Evolutionary conservation across 2,797 vertebrate species (phyloP).

Genomic region (Yasuhikotakia modesta): DNA sequence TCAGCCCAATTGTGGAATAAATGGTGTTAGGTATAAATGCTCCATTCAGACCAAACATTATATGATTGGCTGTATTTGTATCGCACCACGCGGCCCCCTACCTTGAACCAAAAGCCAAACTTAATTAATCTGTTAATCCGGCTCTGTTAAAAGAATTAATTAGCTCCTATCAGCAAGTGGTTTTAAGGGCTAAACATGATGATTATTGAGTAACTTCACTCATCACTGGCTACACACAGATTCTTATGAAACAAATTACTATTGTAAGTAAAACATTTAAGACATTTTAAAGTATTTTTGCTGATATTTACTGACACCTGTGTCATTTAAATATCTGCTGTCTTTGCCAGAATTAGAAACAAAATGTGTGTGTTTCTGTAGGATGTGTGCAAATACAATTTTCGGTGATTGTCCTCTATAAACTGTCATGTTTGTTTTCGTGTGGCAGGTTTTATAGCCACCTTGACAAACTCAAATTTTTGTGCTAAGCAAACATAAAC

Average conservation of each 20-base stretch:
- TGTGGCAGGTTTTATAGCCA: neutral
- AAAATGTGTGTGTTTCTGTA: neutral
- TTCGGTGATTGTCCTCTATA: neutral
- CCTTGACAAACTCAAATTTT: neutral
- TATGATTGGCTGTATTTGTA: constrained; percentile 53
- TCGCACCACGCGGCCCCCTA: constrained; percentile 27
- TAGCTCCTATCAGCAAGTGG: constrained; percentile 42
- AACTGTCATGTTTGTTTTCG: neutral
- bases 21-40: constrained; percentile 53
- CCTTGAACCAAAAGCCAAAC: constrained; percentile 53
- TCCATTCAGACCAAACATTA: constrained; percentile 56
- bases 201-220: constrained; percentile 26
- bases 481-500: neutral
- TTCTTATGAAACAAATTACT: neutral
- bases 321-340: no score
- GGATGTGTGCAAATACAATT: neutral
- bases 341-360: no score
- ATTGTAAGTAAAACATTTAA: neutral
- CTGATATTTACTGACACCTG: no score
- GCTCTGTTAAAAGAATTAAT: constrained; percentile 61
- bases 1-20: constrained; percentile 40
- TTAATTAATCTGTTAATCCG: constrained; percentile 65
- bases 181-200: constrained; percentile 52
- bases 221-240: constrained; percentile 16
- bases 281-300: neutral